Conservation (phyloP, 2,797 vertebrate species). For the Sciurus vulgaris region DNA sequence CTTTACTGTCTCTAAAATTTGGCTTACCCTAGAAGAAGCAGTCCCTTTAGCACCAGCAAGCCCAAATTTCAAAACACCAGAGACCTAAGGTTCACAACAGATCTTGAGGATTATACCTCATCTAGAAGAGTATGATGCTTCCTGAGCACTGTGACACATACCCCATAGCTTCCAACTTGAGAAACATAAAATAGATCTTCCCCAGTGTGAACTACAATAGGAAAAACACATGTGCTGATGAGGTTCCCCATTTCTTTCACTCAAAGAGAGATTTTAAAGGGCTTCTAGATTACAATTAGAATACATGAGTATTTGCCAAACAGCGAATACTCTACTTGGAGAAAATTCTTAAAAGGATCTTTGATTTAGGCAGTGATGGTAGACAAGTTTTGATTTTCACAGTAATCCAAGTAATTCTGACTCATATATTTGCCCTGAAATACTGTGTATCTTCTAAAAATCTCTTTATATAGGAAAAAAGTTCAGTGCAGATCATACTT, state of each 20-base stretch:
- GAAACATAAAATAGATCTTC: neutral
- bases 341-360: slow-evolving; percentile 12
- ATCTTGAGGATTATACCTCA: neutral
- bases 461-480: slow-evolving; percentile 71
- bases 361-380: neutral
- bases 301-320: neutral
- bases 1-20: neutral
- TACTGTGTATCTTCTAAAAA: slow-evolving; percentile 72
- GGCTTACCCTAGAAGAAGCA: too few species aligned
- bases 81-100: neutral
- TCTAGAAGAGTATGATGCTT: neutral
- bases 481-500: slow-evolving; percentile 68
- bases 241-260: neutral
- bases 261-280: neutral
- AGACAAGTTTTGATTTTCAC: neutral
- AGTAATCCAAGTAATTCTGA: neutral
- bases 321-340: neutral
- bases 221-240: neutral
- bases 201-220: neutral
- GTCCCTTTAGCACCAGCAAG: neutral
- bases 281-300: neutral
- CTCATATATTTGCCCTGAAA: slow-evolving; percentile 29
- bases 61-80: neutral
- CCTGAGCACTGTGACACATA: neutral
- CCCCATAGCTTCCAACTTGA: neutral